phyloP scores from a whole-genome alignment of 2,797 vertebrate species.

The Sebastes diploproa region DNA sequence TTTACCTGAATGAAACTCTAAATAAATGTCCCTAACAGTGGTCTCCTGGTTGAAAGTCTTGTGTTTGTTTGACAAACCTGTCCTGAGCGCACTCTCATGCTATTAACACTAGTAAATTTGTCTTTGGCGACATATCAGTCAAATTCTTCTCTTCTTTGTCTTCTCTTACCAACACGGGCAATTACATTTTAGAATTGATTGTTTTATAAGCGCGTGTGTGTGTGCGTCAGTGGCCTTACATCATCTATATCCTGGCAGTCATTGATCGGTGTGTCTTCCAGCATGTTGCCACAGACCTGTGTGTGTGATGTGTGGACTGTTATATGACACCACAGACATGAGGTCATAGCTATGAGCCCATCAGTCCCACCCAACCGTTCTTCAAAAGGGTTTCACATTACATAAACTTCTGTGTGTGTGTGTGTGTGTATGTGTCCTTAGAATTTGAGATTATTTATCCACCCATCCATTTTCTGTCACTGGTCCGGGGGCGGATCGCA shows the following conservation, averaged over 20 bases:
- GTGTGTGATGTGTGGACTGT: conserved; percentile 37
- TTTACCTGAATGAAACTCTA: background rate
- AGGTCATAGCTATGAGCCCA: conserved; percentile 46
- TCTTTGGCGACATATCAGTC: background rate
- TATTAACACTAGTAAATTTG: background rate
- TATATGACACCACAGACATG: conserved; percentile 66
- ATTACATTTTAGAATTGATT: background rate
- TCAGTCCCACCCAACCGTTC: conserved; percentile 9
- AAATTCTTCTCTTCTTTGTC: background rate
- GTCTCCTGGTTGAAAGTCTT: too few species aligned
- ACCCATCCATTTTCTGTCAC: background rate
- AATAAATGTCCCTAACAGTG: background rate
- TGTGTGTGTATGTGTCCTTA: background rate
- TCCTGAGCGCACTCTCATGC: too few species aligned
- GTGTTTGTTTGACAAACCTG: too few species aligned
- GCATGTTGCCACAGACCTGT: background rate
- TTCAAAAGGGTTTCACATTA: conserved; percentile 20
- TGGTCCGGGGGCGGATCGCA: background rate
- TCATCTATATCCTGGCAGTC: conserved; percentile 49
- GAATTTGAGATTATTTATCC: background rate
- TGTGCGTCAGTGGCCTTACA: background rate
- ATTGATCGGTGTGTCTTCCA: conserved; percentile 42
- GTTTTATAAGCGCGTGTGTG: background rate
- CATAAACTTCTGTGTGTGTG: background rate
- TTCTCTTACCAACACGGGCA: background rate